Conservation (phyloP, 2,113 vertebrate species). For the Capra hircus region DNA sequence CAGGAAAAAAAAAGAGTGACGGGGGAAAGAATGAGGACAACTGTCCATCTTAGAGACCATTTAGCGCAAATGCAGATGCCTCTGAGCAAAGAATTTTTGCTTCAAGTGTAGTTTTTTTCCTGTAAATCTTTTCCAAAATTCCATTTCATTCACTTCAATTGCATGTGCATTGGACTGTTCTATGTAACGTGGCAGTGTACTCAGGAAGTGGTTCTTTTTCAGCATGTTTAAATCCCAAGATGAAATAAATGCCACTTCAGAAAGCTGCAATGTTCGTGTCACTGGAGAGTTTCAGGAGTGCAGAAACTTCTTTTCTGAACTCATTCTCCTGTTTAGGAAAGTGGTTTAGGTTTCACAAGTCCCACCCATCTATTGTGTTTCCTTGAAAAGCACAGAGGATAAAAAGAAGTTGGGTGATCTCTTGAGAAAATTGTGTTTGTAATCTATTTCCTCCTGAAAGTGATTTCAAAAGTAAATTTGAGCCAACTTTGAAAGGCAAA, state of each 20-base stretch:
- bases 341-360: background rate
- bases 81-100: background rate
- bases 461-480: constrained; percentile 58
- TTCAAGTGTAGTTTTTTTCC: background rate
- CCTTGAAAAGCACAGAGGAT: constrained; percentile 31
- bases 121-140: background rate
- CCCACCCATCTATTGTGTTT: background rate
- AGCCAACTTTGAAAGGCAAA: constrained; percentile 41
- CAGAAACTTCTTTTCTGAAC: background rate
- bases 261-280: background rate
- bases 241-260: constrained; percentile 4
- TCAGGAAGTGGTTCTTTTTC: background rate
- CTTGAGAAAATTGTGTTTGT: constrained; percentile 22
- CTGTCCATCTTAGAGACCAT: background rate
- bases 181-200: background rate
- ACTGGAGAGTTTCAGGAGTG: background rate
- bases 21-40: background rate
- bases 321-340: constrained; percentile 24
- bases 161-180: background rate
- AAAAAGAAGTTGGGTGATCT: background rate
- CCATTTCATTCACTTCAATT: background rate
- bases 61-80: background rate
- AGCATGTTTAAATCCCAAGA: background rate
- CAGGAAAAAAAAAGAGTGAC: background rate
- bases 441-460: constrained; percentile 43